Evolutionary conservation across 2,888 invertebrate genomes (phyloP).

Genomic region (Capitulum mitella): DNA sequence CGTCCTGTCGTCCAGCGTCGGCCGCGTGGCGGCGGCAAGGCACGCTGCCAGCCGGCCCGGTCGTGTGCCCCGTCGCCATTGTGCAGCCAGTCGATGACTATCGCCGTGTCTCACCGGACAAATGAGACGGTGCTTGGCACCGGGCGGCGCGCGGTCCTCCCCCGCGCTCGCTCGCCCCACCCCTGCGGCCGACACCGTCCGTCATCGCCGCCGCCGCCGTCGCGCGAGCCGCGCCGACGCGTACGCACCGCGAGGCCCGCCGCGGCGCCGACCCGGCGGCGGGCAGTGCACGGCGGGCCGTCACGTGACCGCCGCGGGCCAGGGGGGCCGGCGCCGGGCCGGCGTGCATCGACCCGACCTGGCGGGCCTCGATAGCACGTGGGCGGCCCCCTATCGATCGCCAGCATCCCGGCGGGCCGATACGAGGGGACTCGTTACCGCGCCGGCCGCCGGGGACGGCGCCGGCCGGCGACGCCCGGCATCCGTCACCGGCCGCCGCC

Average conservation of each 20-base stretch:
- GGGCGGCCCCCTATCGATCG: background rate
- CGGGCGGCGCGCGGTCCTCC: too few species aligned
- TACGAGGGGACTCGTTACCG: background rate
- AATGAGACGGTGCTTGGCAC: too few species aligned
- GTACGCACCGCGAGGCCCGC: too few species aligned
- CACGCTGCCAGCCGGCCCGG: too few species aligned
- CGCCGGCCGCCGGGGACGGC: background rate
- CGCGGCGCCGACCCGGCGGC: background rate
- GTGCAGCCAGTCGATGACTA: too few species aligned
- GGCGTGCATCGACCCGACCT: background rate
- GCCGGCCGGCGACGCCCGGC: too few species aligned
- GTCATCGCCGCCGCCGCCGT: background rate
- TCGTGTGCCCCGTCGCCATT: too few species aligned
- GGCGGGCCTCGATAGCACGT: background rate
- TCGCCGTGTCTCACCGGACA: too few species aligned
- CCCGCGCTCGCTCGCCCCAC: background rate
- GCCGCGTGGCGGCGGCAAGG: too few species aligned
- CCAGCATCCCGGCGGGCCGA: background rate
- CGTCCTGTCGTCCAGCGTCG: too few species aligned
- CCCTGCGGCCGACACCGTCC: background rate
- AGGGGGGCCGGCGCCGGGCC: too few species aligned
- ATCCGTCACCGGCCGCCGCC: too few species aligned
- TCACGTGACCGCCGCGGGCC: background rate
- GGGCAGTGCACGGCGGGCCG: background rate
- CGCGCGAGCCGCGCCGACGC: background rate